A percentile compares a stretch with the other conserved stretches of the same genome.
Evolutionary conservation across 2,797 vertebrate genomes (phyloP).

Genomic region (Lates japonicus): DNA sequence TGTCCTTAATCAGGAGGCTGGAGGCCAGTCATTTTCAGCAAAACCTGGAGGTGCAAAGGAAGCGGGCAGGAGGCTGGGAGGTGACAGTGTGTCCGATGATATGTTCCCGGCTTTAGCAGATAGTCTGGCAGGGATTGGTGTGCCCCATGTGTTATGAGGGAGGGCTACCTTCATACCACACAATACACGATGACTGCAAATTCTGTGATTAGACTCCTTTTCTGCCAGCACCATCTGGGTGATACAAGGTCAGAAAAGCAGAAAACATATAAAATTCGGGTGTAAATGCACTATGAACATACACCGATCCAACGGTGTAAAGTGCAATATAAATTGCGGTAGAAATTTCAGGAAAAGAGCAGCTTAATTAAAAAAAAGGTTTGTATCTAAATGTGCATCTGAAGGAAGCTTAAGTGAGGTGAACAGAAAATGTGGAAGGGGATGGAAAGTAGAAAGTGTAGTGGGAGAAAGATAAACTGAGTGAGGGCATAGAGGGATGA

Average conservation of each 20-base stretch:
- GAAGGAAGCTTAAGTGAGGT: not conserved
- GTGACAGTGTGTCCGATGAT: constrained; percentile 61
- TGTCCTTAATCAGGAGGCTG: constrained; percentile 74
- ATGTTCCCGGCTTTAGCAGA: constrained; percentile 65
- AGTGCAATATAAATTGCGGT: not conserved
- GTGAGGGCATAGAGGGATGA: constrained; percentile 8
- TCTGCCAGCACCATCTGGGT: constrained; percentile 16
- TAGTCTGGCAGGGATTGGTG: constrained; percentile 64
- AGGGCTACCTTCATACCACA: constrained; percentile 47
- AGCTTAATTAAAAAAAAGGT: not conserved
- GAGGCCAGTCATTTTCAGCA: constrained; percentile 66
- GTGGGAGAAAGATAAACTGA: constrained; percentile 15
- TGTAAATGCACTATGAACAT: not conserved
- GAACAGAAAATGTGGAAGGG: not conserved
- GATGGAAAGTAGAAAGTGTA: not conserved
- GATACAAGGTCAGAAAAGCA: not conserved
- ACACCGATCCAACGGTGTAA: too few relatives aligned
- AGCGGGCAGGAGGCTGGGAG: constrained; percentile 59
- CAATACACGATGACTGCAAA: constrained; percentile 42
- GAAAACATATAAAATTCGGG: not conserved
- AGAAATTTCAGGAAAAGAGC: too few relatives aligned
- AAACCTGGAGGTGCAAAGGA: constrained; percentile 66
- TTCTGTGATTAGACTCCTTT: constrained; percentile 16
- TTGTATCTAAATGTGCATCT: not conserved
- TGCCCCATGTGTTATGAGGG: constrained; percentile 47